Percentiles rank a stretch among this genome's conserved stretches.
phyloP scores from a whole-genome alignment of 2,888 invertebrate species.

The Encarsia formosa region DNA sequence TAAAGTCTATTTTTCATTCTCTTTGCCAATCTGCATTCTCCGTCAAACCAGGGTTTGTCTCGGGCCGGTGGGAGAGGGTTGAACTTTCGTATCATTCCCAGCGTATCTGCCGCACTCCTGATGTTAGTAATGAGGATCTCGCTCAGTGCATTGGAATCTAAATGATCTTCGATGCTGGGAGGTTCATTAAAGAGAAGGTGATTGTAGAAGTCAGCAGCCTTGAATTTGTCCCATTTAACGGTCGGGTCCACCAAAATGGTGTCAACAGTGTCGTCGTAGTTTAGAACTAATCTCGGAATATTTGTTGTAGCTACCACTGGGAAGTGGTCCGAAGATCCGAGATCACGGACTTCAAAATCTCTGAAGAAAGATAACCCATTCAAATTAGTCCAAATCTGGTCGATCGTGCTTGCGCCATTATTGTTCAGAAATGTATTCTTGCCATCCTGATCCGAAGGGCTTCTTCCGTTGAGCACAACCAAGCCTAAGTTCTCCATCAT shows the following conservation, averaged over 20 bases:
- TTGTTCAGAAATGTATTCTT: background rate
- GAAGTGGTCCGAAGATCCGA: background rate
- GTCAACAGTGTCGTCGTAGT: background rate
- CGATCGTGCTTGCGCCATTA: background rate
- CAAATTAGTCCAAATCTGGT: background rate
- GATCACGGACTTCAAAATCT: background rate
- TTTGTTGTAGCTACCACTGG: background rate
- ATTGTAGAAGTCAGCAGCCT: background rate
- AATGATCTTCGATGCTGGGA: background rate
- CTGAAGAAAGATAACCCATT: background rate
- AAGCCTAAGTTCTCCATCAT: background rate
- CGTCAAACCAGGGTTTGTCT: background rate
- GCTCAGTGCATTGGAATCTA: background rate
- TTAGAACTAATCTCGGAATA: background rate
- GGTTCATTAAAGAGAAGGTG: background rate
- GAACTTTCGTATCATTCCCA: background rate
- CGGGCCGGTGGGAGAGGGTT: background rate
- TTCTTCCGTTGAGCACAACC: background rate
- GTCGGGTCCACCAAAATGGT: background rate
- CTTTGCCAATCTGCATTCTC: background rate
- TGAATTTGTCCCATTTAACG: background rate
- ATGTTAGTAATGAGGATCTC: background rate
- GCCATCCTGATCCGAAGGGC: no score
- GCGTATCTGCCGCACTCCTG: background rate
- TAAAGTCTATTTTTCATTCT: background rate